Evolutionary conservation across 2,113 vertebrate genomes (phyloP), one percentile per base, ranked within the genome.

Genomic region (Archilochus colubris): DNA sequence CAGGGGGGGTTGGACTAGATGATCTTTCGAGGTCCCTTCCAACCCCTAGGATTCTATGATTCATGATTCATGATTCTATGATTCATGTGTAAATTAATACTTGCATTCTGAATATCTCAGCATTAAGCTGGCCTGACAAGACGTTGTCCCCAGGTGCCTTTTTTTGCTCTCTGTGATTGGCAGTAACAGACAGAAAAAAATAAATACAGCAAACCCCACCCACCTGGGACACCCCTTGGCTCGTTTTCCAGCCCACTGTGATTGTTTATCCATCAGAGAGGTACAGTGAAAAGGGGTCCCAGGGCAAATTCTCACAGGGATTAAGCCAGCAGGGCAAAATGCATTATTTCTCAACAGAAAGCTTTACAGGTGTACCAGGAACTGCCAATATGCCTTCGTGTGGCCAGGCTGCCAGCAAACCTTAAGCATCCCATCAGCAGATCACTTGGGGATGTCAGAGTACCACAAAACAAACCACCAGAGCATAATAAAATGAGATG

Each of bases 101-200:
- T 40, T 50, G 55, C 25, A 55, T 87, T 91, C 67, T 96, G 91
- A 73, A 25, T 24, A 62, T 48, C 33, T 91, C 82, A 84, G 63
- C 85, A 30, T 40, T 36, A 58, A 78, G 58, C 28, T 76, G 72
- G 24, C 70, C 36, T 58, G 70, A 58, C 48, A 59, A 59, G 62
- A 53, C 20, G 10, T 0, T 0, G 30, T 31, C 54, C 40, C 40
- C 3, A 16, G n/a, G 64, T 66, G 61, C 68, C 16, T 53, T 61
- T 64, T 64, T 82, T 92, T 88, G 70, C 55, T 58, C 68, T 28
- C 50, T 73, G 12, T 95, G 95, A 97, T 58, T 96, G 93, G 96
- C 91, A 86, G 80, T 77, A 89, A 91, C 95, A 97, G 88, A 33
- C 83, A 94, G 79, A 33, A 69, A 84, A 81, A 93, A 80, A 66